Base-by-base conservation (phyloP, 2,113 vertebrate genomes). In the Nannobrachium achirus region DNA sequence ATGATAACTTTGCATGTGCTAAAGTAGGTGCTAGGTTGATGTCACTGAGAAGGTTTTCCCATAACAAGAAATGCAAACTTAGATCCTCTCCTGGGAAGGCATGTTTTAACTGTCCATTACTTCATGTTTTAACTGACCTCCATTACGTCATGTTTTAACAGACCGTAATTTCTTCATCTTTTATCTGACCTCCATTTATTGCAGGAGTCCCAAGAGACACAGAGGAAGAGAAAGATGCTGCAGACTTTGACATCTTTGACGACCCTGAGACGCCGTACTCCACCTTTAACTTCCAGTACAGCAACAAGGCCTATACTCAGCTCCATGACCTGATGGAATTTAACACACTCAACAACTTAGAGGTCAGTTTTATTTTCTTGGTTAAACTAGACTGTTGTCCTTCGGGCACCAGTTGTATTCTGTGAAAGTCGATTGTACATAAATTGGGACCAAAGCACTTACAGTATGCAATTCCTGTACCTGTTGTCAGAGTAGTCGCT, bases 171-270 rank as follows among this genome's bases (percentile, higher is more conserved):
- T 1, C 40, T n/a, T 72, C 16, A 59, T 9, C 20, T 33, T 25
- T 20, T 33, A 33, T 33, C 25, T 33, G 25, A 3, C 25, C 25
- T 33, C 25, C 25, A 33, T 33, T 33, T 33, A 3, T 33, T 33
- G 0, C 71, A 99, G 98, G 96, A 0, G 75, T 99, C 78, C 92
- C 91, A 71, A 93, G 97, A 77, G 94, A 96, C 84, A 97, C 95
- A 0, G 90, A 95, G 18, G 88, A 92, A 81, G 98, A 99, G 58
- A 96, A 93, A 71, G 95, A 99, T 49, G 86, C 95, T 79, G 95
- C 95, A 8, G 98, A 99, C 76, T 99, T 99, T 63, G 98, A 99
- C 90, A 98, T 99, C 86, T 99, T 99, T 61, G 98, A 99, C 75
- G 97, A 99, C 66, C 92, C 94, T 0, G 92, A 98, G 78, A 91